These are phyloP conservation scores for Alosa sapidissima DNA, from an alignment of 2,797 vertebrate species.

Conservation along the genomic window DNA sequence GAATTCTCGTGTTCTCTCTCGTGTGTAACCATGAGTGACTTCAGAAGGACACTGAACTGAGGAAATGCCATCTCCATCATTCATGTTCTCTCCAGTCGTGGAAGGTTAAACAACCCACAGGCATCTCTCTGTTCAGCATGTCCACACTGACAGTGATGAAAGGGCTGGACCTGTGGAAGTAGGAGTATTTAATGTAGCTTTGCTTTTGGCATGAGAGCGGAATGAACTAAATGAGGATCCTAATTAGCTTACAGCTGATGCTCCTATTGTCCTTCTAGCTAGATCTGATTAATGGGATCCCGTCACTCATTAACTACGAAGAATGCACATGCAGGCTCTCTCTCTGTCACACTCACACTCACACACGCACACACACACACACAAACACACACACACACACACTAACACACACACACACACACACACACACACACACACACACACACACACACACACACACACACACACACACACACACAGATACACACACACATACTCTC, in stretches of 20 bases:
- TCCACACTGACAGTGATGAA: constrained; percentile 28
- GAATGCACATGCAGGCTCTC: neutral
- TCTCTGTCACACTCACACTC: neutral
- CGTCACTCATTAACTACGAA: neutral
- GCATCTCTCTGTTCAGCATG: neutral
- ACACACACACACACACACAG: constrained; percentile 14
- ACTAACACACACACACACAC: neutral
- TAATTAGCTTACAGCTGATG: constrained; percentile 60
- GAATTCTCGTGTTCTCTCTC: neutral
- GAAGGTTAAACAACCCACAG: neutral
- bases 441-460: neutral
- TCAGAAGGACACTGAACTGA: neutral
- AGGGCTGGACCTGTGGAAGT: neutral
- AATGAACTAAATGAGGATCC: constrained; percentile 58
- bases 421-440: neutral
- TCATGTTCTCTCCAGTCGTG: neutral
- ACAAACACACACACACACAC: neutral
- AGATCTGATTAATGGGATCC: constrained; percentile 49
- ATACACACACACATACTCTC: constrained; percentile 17
- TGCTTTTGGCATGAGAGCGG: constrained; percentile 47
- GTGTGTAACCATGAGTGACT: constrained; percentile 30
- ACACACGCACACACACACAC: constrained; percentile 20
- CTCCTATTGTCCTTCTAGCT: constrained; percentile 53
- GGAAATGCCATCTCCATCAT: constrained; percentile 34
- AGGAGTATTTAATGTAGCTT: constrained; percentile 19